Base-by-base conservation (phyloP, 2,888 invertebrate genomes). In the Tolmerus cingulatus region DNA sequence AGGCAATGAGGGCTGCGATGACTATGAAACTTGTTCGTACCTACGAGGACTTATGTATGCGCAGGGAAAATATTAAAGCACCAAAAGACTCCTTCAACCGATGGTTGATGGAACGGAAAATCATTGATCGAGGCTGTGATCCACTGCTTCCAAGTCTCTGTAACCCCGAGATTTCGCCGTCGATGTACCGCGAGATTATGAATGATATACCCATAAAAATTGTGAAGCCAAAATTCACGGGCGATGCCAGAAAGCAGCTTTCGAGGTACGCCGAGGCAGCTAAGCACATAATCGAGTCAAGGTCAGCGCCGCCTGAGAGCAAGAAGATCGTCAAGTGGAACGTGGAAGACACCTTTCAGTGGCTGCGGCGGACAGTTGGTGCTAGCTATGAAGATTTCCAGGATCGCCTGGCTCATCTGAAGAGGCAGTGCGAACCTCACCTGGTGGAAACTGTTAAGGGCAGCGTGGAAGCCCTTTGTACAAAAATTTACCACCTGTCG, bases 321-420 rank as follows among this genome's bases (percentile, higher is more conserved):
- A 94, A 99, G 89, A 99, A 99, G 93, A 97, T 98, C 16, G 98
- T 99, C 0, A 99, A 98, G 92, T 99, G 99, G 99, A 98, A 98
- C 93, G 98, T 98, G 0, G 98, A 99, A 91, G 98, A 99, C 90
- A 98, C 98, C 34, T 98, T 99, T 92, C 97, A 97, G 90, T 99
- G 98, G 98, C 92, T 99, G 82, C 94, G 98, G 91, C 95, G 97
- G 91, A 98, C 98, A 12, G 96, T 97, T 43, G 98, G 98, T 86
- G 98, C 98, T 14, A 97, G 97, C 2, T 98, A 98, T 92, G 98
- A 98, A 92, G 98, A 98, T 92, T 98, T 98, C 92, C 92, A 92
- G 88, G 92, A 92, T 89, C 95, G 98, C 90, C 93, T 99, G 88
- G 96, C 97, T 12, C 98, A 99, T 92, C 93, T 99, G 84, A 97